Base-by-base conservation (phyloP, 2,797 vertebrate species). In the Eurystomus glaucurus region DNA sequence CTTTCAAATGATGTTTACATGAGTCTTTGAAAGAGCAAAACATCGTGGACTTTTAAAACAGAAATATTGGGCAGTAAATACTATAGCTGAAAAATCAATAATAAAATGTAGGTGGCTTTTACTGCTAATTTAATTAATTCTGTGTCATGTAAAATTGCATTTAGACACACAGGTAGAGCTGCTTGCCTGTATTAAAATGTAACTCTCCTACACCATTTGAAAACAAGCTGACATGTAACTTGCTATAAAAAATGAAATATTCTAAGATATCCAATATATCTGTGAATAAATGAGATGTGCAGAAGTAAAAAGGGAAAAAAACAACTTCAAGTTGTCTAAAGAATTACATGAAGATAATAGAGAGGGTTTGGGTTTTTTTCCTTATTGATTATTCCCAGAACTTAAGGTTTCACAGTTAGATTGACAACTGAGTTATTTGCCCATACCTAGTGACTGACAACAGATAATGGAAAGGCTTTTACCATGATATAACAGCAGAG, bases 381-480 rank as follows among this genome's bases (percentile, higher is more conserved):
- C 88, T 94, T 99, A 99, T 99, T 99, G 99, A 99, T 99, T 98
- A 98, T 97, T 98, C 98, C 96, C 97, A 97, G 97, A 98, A 98
- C 97, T 98, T 97, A 91, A 96, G 95, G 93, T 98, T 98, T 98
- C 98, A 98, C 97, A 90, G 97, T 97, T 96, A 98, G 99, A 99
- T 98, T 99, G 99, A 99, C 98, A 99, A 95, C 98, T 98, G 98
- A 99, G 98, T 99, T 98, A 99, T 99, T 99, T 98, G 98, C 97
- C 98, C 98, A 98, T 99, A 98, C 98, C 97, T 80, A 85, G 98
- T 99, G 99, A 99, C 98, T 99, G 99, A 99, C 98, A 98, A 98
- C 96, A 98, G 98, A 98, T 99, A 98, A 99, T 99, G 98, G 98
- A 98, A 98, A 99, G 98, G 98, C 98, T 98, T 99, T 98, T 98